phyloP scores from a whole-genome alignment of 2,888 invertebrate species.

The Mythimna pallens region DNA sequence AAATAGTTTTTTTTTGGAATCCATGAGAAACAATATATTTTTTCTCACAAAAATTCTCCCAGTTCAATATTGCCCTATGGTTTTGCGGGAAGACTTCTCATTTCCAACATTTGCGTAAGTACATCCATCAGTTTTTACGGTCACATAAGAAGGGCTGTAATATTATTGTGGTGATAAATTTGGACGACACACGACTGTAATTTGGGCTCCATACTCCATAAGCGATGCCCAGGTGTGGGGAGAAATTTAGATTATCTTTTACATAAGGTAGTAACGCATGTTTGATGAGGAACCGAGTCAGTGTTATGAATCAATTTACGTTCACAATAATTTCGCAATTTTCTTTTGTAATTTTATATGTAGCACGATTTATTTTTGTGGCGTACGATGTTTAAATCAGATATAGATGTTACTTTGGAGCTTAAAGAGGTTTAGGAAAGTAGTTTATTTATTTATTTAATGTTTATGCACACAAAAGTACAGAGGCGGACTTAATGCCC shows the following conservation, averaged over 20 bases:
- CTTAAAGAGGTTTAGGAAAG: too few relatives aligned
- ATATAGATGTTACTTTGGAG: not conserved
- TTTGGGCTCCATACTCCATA: conserved; percentile 39
- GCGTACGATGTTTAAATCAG: not conserved
- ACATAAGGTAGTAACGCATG: conserved; percentile 40
- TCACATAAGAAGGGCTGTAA: conserved; percentile 39
- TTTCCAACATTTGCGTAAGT: conserved; percentile 10
- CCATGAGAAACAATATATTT: not conserved
- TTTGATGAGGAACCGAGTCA: conserved; percentile 61
- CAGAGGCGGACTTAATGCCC: too few relatives aligned
- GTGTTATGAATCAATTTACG: conserved; percentile 50
- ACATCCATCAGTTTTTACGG: conserved; percentile 47
- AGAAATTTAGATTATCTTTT: conserved; percentile 68
- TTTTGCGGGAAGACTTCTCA: not conserved
- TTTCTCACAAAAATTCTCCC: not conserved
- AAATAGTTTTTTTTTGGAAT: too few relatives aligned
- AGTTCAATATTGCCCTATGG: not conserved
- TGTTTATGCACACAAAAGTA: too few relatives aligned
- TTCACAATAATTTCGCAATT: conserved; percentile 32
- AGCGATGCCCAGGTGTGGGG: conserved; percentile 66
- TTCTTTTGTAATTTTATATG: conserved; percentile 7
- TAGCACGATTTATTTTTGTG: not conserved
- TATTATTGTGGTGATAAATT: conserved; percentile 46
- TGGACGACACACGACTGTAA: conserved; percentile 30
- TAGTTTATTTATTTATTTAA: too few relatives aligned